These are phyloP conservation scores for Rhinichthys klamathensis DNA, from an alignment of 2,113 vertebrate species.

Conservation along the genomic window DNA sequence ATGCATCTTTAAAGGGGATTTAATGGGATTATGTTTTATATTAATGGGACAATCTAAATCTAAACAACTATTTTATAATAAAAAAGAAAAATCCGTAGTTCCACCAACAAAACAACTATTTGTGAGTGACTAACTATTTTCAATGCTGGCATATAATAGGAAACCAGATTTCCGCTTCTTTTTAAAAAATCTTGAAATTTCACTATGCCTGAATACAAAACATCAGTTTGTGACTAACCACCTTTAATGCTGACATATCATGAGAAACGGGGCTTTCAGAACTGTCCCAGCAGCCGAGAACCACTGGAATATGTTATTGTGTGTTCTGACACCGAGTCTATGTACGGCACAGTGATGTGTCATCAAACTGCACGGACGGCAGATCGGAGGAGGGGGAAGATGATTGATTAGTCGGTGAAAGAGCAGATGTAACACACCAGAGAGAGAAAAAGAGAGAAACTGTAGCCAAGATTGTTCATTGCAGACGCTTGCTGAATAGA, in stretches of 20 bases:
- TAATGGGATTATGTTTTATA: background rate
- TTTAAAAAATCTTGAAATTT: background rate
- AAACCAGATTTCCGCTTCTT: background rate
- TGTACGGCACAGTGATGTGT: background rate
- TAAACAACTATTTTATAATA: background rate
- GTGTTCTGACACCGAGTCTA: background rate
- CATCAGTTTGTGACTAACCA: no score
- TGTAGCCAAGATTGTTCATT: conserved; percentile 77
- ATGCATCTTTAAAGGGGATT: background rate
- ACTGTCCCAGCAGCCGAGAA: background rate
- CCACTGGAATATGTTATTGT: background rate
- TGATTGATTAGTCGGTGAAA: conserved; percentile 65
- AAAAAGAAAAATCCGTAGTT: background rate
- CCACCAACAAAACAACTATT: background rate
- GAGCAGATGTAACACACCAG: conserved; percentile 56
- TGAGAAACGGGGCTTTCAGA: background rate
- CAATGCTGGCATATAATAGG: background rate
- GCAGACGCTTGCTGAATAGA: conserved; percentile 73
- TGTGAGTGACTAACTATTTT: background rate
- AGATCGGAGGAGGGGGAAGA: conserved; percentile 54
- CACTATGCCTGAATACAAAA: background rate
- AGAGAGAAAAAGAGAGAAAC: conserved; percentile 62
- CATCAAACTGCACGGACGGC: conserved; percentile 46
- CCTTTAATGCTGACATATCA: background rate
- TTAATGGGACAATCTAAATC: background rate